phyloP scores from a whole-genome alignment of 2,888 invertebrate species.

The Glaucopsyche alexis region DNA sequence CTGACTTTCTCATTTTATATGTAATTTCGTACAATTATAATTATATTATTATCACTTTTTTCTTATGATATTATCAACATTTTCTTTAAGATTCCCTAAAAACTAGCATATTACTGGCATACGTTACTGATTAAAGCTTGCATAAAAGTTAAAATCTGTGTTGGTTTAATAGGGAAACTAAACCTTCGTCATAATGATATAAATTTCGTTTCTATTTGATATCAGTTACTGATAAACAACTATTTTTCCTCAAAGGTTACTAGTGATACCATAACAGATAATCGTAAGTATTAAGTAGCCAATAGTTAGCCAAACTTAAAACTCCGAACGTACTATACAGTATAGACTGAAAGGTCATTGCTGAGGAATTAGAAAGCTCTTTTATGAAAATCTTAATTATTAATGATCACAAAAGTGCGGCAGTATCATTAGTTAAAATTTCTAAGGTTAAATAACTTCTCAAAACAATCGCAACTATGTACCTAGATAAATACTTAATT shows the following conservation, averaged over 20 bases:
- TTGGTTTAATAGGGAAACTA: not conserved
- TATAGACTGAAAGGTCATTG: too few relatives aligned
- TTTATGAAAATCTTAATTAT: too few relatives aligned
- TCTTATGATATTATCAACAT: not conserved
- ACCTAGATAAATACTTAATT: constrained; percentile 10
- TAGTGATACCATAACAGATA: too few relatives aligned
- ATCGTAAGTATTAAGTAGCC: too few relatives aligned
- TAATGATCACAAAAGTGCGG: too few relatives aligned
- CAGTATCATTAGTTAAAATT: not conserved
- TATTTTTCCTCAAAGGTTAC: not conserved
- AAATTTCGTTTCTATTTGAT: not conserved
- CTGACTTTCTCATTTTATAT: constrained; percentile 7
- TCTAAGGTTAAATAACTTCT: not conserved
- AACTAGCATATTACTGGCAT: not conserved
- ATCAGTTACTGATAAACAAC: not conserved
- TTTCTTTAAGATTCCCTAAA: not conserved
- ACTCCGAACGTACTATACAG: too few relatives aligned
- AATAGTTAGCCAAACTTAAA: too few relatives aligned
- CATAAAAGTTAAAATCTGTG: not conserved
- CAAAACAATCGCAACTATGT: not conserved
- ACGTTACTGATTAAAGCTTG: not conserved
- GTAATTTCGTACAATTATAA: not conserved
- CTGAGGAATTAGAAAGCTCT: too few relatives aligned
- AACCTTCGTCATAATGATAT: not conserved
- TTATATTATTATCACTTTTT: not conserved